These are phyloP conservation scores for Neodontobutis hainanensis DNA, from an alignment of 2,113 vertebrate genomes.

Conservation along the genomic window DNA sequence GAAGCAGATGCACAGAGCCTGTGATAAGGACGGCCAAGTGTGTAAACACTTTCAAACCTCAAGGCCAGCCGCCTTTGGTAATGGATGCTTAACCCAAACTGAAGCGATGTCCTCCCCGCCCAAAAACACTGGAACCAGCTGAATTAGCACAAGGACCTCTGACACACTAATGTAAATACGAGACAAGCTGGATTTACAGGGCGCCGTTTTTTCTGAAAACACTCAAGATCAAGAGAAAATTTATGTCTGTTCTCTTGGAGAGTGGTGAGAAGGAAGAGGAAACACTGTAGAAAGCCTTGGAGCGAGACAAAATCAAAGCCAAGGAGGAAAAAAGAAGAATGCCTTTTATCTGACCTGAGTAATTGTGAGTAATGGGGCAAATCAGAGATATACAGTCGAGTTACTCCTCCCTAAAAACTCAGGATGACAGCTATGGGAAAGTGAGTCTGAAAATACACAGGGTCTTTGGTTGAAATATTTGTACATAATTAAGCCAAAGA, in stretches of 20 bases:
- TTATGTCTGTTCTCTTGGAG: slow-evolving; percentile 15
- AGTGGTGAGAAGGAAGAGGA: neutral
- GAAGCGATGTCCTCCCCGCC: slow-evolving; percentile 49
- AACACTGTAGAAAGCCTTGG: slow-evolving; percentile 11
- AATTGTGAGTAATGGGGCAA: slow-evolving; percentile 24
- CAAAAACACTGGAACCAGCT: slow-evolving; percentile 42
- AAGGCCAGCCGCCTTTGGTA: slow-evolving; percentile 50
- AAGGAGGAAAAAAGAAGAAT: slow-evolving; percentile 19
- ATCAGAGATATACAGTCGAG: slow-evolving; percentile 5
- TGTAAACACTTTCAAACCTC: slow-evolving; percentile 62
- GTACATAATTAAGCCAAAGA: slow-evolving; percentile 22
- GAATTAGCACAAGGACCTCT: slow-evolving; percentile 57
- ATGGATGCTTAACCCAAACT: slow-evolving; percentile 59
- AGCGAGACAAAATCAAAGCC: slow-evolving; percentile 24
- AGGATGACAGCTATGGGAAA: slow-evolving; percentile 19
- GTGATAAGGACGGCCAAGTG: slow-evolving; percentile 51
- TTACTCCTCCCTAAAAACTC: slow-evolving; percentile 2
- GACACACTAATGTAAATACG: slow-evolving; percentile 70
- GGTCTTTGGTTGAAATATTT: slow-evolving; percentile 14
- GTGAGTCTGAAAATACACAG: neutral
- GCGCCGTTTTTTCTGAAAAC: slow-evolving; percentile 37
- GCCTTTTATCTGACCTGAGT: slow-evolving; percentile 44
- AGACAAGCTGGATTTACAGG: slow-evolving; percentile 54
- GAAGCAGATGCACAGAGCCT: slow-evolving; percentile 16
- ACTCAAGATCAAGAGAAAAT: slow-evolving; percentile 55